Base-by-base conservation (phyloP, 30 jellyfish, hydroid and myxozoan species). In the Phacellophora camtschatica region DNA sequence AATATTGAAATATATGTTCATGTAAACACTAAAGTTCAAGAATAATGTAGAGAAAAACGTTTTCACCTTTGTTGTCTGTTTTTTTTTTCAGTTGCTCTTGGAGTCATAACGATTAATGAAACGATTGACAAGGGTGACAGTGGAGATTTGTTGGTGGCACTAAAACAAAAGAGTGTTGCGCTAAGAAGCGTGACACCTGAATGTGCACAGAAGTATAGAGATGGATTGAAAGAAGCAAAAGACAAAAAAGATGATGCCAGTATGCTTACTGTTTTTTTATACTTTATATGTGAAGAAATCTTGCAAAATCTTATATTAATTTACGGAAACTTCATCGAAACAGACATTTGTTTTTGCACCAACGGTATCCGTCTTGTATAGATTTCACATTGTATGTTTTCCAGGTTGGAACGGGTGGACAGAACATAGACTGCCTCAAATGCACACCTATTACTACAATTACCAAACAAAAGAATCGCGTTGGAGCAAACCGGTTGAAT, bases 361-460 rank as follows among this genome's bases (percentile, higher is more conserved):
- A 16, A 67, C 11, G 77, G 16, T 31, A 10, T 12, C 18, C 76
- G 8, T 41, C 16, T 78, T 78, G 6, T 32, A 18, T 32, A 37
- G 32, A 15, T 6, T 9, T 6, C 11, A 22, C 24, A 12, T 45
- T 5, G 15, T 72, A 31, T 24, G 11, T 32, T 3, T 73, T 41
- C 13, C 28, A 86, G 99, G 90, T 37, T 94, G 99, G 99, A 71
- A 68, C 51, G 99, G 99, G 9, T 94, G 99, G 99, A 86, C 97
- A 19, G 99, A 94, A 51, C 96, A 87, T 69, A 71, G 95, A 2
- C 81, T 94, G 0, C 99, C 97, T 2, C 95, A 85, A 65, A 67
- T 95, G 74, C 86, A 82, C 89, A 85, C 96, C 5, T 92, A 78
- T 68, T 92, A 78, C 61, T 62, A 62, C 53, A 86, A 92, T 61